Evolutionary conservation across 92 coral and sea anemone species (phyloP).

Genomic region (Anthopleura xanthogrammica): DNA sequence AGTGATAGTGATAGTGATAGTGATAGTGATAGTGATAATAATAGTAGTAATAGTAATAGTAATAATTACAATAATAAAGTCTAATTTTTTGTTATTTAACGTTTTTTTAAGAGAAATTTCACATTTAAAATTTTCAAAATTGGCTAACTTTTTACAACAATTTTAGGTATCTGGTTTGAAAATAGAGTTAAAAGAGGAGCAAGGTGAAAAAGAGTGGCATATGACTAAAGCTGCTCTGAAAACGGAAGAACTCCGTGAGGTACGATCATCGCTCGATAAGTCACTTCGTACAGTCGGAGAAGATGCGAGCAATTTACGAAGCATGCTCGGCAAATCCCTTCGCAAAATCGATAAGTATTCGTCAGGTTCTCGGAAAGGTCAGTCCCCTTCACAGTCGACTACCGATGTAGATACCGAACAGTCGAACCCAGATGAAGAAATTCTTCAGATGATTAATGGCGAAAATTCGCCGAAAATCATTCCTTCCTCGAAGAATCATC

Average conservation of each 20-base stretch:
- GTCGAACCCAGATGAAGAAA: slow-evolving; percentile 51
- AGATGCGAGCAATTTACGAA: slow-evolving; percentile 79
- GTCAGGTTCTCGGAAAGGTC: slow-evolving; percentile 74
- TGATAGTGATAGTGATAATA: too few relatives aligned
- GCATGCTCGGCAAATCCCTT: slow-evolving; percentile 90
- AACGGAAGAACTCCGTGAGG: slow-evolving; percentile 83
- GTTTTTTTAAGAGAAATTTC: too few relatives aligned
- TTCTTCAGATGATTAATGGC: slow-evolving; percentile 21
- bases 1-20: too few relatives aligned
- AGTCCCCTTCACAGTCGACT: slow-evolving; percentile 34
- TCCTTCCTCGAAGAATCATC: slow-evolving; percentile 61
- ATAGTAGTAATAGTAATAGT: too few relatives aligned
- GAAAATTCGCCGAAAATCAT: slow-evolving; percentile 28
- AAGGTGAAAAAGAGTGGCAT: slow-evolving; percentile 57
- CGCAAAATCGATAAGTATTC: slow-evolving; percentile 85
- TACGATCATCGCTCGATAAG: slow-evolving; percentile 77
- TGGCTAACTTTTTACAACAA: neutral
- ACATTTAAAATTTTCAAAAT: neutral
- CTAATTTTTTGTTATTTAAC: too few relatives aligned
- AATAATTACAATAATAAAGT: too few relatives aligned
- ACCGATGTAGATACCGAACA: slow-evolving; percentile 67
- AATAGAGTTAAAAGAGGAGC: slow-evolving; percentile 56
- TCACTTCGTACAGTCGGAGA: slow-evolving; percentile 83
- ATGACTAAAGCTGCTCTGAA: slow-evolving; percentile 62
- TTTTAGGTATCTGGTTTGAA: slow-evolving; percentile 60